These are phyloP conservation scores for Kryptolebias marmoratus DNA, from an alignment of 2,113 vertebrate species.

Conservation along the genomic window DNA sequence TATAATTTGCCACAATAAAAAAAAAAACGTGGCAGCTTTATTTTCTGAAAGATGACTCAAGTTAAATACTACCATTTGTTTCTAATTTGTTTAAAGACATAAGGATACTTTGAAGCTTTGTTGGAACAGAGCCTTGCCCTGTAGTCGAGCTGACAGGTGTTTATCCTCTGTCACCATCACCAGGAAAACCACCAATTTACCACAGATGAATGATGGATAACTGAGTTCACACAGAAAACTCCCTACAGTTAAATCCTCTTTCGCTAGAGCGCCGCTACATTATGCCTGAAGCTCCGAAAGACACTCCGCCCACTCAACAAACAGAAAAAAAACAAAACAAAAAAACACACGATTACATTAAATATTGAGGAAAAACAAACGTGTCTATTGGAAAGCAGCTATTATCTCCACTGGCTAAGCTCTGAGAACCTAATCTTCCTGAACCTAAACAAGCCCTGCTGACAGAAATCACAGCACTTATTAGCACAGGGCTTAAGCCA, in stretches of 20 bases:
- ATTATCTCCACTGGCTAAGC: slow-evolving; percentile 32
- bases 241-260: too few relatives aligned
- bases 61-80: too few relatives aligned
- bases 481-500: slow-evolving; percentile 39
- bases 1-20: too few relatives aligned
- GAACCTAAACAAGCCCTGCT: slow-evolving; percentile 37
- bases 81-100: too few relatives aligned
- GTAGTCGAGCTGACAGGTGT: neutral
- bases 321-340: neutral
- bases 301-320: neutral
- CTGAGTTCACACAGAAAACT: neutral
- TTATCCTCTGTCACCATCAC: neutral
- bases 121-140: neutral
- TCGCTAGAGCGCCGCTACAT: neutral
- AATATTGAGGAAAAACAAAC: slow-evolving; percentile 30
- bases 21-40: too few relatives aligned
- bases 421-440: slow-evolving; percentile 39
- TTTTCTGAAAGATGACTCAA: too few relatives aligned
- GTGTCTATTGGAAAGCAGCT: slow-evolving; percentile 16
- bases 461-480: slow-evolving; percentile 45
- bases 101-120: too few relatives aligned
- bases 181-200: neutral
- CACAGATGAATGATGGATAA: neutral
- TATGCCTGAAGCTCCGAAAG: neutral
- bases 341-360: slow-evolving; percentile 5